phyloP scores from a whole-genome alignment of 2,888 invertebrate genomes.

The Nomada flava region DNA sequence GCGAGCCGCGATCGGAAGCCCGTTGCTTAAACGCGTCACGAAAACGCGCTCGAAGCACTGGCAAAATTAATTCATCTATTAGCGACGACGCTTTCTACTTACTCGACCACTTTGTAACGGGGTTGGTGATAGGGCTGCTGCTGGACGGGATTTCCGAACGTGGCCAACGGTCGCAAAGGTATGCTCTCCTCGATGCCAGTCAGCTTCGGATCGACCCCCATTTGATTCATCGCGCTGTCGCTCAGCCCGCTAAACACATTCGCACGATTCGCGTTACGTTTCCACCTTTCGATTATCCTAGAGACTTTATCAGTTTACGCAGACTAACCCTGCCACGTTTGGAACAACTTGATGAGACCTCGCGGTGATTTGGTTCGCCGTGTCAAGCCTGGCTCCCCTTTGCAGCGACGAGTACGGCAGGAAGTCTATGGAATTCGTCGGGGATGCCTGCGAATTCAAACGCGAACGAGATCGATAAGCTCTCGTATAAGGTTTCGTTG shows the following conservation, averaged over 20 bases:
- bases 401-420: slow-evolving; percentile 87
- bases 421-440: slow-evolving; percentile 86
- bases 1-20: background rate
- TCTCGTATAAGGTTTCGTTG: background rate
- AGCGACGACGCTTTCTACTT: slow-evolving; percentile 84
- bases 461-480: background rate
- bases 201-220: slow-evolving; percentile 77
- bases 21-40: background rate
- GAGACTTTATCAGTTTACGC: background rate
- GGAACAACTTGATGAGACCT: slow-evolving; percentile 84
- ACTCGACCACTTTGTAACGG: slow-evolving; percentile 90
- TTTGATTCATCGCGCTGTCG: slow-evolving; percentile 80
- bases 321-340: slow-evolving; percentile 82
- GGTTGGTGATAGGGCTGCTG: slow-evolving; percentile 83
- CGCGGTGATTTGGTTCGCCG: slow-evolving; percentile 86
- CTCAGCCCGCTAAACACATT: slow-evolving; percentile 76
- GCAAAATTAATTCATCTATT: background rate
- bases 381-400: slow-evolving; percentile 84
- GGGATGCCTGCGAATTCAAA: slow-evolving; percentile 81
- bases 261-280: background rate
- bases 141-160: slow-evolving; percentile 84
- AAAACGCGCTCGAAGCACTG: background rate
- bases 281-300: background rate
- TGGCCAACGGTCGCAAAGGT: slow-evolving; percentile 90
- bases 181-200: slow-evolving; percentile 89